Evolutionary conservation across 2,888 invertebrate species (phyloP).

Genomic region (Branchipolynoe longqiensis): DNA sequence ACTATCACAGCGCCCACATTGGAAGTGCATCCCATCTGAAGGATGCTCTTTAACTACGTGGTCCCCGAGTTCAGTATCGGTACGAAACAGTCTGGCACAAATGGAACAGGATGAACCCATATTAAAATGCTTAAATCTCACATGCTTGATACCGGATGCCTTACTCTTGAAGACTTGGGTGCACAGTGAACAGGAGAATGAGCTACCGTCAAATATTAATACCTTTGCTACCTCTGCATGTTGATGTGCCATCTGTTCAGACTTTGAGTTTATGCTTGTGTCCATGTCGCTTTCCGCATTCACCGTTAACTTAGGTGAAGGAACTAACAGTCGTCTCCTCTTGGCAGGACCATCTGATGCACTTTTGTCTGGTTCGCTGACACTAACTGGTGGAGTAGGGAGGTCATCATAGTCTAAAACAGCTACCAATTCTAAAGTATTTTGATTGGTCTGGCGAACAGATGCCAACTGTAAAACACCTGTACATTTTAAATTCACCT

Average conservation of each 20-base stretch:
- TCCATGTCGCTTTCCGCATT: background rate
- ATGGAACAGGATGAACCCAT: background rate
- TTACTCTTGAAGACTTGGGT: background rate
- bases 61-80: background rate
- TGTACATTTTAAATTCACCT: too few relatives aligned
- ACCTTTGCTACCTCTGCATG: background rate
- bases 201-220: background rate
- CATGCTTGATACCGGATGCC: background rate
- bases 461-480: too few relatives aligned
- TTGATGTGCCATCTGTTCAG: background rate
- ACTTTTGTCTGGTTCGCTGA: background rate
- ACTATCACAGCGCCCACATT: background rate
- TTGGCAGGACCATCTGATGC: background rate
- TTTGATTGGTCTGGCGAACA: too few relatives aligned
- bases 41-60: constrained; percentile 1
- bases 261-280: background rate
- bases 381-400: background rate
- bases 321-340: background rate
- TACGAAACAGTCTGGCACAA: background rate
- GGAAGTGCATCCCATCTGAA: background rate
- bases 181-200: background rate
- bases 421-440: too few relatives aligned
- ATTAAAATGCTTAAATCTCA: constrained; percentile 27
- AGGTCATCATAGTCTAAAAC: background rate
- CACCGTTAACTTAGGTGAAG: background rate